phyloP scores from a whole-genome alignment of 1,140 invertebrate species.

The Tetranychus urticae region DNA sequence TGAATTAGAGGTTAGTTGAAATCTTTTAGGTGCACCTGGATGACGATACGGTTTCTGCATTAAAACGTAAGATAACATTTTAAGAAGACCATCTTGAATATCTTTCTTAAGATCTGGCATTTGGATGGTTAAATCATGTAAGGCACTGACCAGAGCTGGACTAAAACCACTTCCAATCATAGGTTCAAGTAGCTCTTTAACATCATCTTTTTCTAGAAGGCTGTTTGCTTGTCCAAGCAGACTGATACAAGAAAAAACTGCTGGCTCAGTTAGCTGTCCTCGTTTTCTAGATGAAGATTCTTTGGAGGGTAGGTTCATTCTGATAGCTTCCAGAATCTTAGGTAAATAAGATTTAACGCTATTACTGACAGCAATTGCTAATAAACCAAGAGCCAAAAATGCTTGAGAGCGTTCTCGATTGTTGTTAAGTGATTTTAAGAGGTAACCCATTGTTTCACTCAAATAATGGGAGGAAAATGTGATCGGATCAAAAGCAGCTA shows the following conservation, averaged over 20 bases:
- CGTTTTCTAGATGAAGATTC: slow-evolving; percentile 16
- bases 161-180: slow-evolving; percentile 74
- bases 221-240: slow-evolving; percentile 64
- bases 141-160: slow-evolving; percentile 61
- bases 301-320: slow-evolving; percentile 41
- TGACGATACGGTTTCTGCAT: slow-evolving; percentile 61
- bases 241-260: slow-evolving; percentile 84
- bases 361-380: slow-evolving; percentile 65
- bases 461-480: slow-evolving; percentile 47
- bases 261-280: slow-evolving; percentile 42
- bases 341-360: slow-evolving; percentile 53
- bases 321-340: slow-evolving; percentile 65
- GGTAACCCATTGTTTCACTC: slow-evolving; percentile 43
- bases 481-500: slow-evolving; percentile 76
- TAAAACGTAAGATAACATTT: slow-evolving; percentile 61
- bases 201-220: slow-evolving; percentile 42
- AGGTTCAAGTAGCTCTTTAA: slow-evolving; percentile 50
- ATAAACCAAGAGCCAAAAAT: slow-evolving; percentile 67
- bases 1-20: slow-evolving; percentile 8
- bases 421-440: slow-evolving; percentile 44
- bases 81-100: slow-evolving; percentile 71
- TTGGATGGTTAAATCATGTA: slow-evolving; percentile 64
- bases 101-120: slow-evolving; percentile 64
- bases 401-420: slow-evolving; percentile 60
- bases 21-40: slow-evolving; percentile 37